Evolutionary conservation across 2,113 vertebrate species (phyloP), one percentile per base, ranked within the genome.

Genomic region (Pao palembangensis): DNA sequence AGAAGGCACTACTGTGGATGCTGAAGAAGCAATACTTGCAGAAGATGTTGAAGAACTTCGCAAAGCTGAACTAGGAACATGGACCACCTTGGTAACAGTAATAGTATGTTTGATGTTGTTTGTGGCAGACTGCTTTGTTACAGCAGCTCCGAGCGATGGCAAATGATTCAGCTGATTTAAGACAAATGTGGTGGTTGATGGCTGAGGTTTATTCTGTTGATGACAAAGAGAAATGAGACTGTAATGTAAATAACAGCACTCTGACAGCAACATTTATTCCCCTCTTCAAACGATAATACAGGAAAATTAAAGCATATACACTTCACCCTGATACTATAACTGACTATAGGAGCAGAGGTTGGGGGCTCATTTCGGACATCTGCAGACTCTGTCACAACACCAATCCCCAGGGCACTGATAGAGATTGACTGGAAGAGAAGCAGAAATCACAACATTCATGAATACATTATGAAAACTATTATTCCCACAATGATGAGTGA

Each of bases 91-190:
- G 49, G 96, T 94, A 83, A 98, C 93, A 1, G 94, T 98, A 73
- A 98, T 96, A 50, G 95, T 98, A 61, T 96, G 96, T 63, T 96
- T 92, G 7, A 92, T 92, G 0, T 93, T 93, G 42, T 94, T 94
- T 38, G 92, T 91, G 4, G 89, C 89, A 1, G 94, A 93, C 1
- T 94, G 94, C 83, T 98, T 99, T 78, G 95, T 93, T 88, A 93
- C 94, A 55, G 93, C 90, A 56, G 93, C 91, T 70, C 95, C 97
- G 54, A 98, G 87, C 3, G 95, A 94, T 4, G 96, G 96, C 84
- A 99, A 91, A 84, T 98, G 97, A 90, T 98, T 98, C 74, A 99
- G 94, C 80, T 99, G 97, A 90, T 99, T 99, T 87, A 99, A 91
- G 87, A 99, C 96, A 88, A 99, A 99, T 0, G 96, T 98, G 69